These are phyloP conservation scores for Avahi laniger DNA, from an alignment of 2,797 vertebrate genomes.

Conservation along the genomic window DNA sequence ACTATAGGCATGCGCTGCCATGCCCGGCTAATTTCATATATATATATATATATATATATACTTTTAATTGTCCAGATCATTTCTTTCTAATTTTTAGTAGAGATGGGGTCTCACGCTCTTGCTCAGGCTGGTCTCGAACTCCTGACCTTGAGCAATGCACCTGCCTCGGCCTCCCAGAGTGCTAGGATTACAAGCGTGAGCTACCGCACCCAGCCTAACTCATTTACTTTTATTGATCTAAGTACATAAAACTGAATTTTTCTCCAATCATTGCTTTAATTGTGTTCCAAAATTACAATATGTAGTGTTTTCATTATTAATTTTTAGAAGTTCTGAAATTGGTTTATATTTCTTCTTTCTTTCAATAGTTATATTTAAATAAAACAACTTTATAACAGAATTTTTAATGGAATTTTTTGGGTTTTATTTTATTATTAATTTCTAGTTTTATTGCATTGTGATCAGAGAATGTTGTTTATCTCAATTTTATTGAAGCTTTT, in stretches of 20 bases:
- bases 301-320: not conserved
- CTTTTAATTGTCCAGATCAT: too few relatives aligned
- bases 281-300: not conserved
- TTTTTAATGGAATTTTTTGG: not conserved
- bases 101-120: too few relatives aligned
- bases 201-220: too few relatives aligned
- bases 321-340: not conserved
- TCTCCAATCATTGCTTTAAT: not conserved
- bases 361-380: not conserved
- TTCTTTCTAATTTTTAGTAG: too few relatives aligned
- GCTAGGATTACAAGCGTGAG: too few relatives aligned
- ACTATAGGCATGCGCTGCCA: too few relatives aligned
- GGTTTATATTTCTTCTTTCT: not conserved
- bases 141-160: too few relatives aligned
- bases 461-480: not conserved
- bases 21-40: too few relatives aligned
- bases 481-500: not conserved
- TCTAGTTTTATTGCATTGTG: not conserved
- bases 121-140: too few relatives aligned
- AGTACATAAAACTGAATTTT: not conserved
- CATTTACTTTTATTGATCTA: not conserved
- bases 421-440: not conserved
- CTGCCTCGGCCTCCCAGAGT: too few relatives aligned
- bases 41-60: too few relatives aligned
- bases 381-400: not conserved